Evolutionary conservation across 2,888 invertebrate species (phyloP), one percentile per base, ranked within the genome.

Genomic region (Anticlea derivata): DNA sequence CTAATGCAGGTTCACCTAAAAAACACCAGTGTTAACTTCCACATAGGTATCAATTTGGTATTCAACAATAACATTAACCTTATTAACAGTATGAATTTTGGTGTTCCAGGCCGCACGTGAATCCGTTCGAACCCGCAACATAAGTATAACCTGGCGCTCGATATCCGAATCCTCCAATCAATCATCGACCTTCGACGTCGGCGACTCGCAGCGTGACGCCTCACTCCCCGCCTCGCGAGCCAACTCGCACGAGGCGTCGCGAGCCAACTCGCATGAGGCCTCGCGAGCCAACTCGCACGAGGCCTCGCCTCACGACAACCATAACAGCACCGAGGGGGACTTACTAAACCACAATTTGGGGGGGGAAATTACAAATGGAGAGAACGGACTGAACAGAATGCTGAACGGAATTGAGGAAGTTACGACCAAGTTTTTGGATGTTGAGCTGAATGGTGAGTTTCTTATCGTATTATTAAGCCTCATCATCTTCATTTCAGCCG

Each of bases 81-180:
- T n/a, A n/a, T n/a, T n/a, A n/a, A n/a, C n/a, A n/a, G n/a, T n/a
- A n/a, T n/a, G n/a, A n/a, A n/a, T n/a, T n/a, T n/a, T n/a, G n/a
- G n/a, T 1, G 13, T 47, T 33, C 8, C 73, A 86, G 88, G 77
- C 78, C 1, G 72, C 84, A 8, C 70, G 82, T 52, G 86, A 85
- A 61, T 58, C 77, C 2, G 76, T 75, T 1, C 73, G 88, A 1
- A 75, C 75, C 0, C 73, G 91, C 1, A 84, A 88, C 68, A 82
- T 90, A 45, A 91, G 91, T 70, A 89, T 91, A 51, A 91, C 89
- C 0, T 90, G 91, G 90, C 78, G 91, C 0, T 91, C 91, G 0
- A 76, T 91, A 52, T 91, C 91, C 0, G 91, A 91, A 50, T 90
- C 89, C 2, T 86, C 86, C 64, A 90, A 90, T 73, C 87, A 87